A percentile compares a stretch with the other conserved stretches of the same genome.
phyloP scores from a whole-genome alignment of 1,140 invertebrate genomes.

The Drosophila nigromelanica region DNA sequence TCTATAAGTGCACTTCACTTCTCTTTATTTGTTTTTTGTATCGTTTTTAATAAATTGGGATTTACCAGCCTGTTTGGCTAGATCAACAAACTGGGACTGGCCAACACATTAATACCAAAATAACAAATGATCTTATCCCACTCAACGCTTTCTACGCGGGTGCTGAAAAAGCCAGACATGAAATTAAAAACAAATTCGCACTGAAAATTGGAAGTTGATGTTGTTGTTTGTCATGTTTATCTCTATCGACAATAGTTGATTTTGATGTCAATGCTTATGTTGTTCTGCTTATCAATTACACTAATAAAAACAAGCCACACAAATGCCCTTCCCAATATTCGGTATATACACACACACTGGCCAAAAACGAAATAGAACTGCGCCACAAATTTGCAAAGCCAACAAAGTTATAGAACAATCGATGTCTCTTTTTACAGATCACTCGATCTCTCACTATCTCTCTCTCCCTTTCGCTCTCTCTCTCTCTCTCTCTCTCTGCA shows the following conservation, averaged over 20 bases:
- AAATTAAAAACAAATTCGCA: slow-evolving; percentile 38
- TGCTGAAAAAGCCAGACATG: slow-evolving; percentile 13
- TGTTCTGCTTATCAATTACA: background rate
- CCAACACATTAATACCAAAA: background rate
- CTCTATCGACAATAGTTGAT: background rate
- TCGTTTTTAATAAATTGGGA: slow-evolving; percentile 39
- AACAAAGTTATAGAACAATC: slow-evolving; percentile 54
- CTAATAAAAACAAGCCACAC: background rate
- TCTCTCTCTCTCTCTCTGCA: background rate
- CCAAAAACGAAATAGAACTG: slow-evolving; percentile 67
- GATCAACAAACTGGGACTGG: slow-evolving; percentile 35
- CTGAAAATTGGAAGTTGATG: background rate
- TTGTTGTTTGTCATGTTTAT: background rate
- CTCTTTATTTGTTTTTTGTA: slow-evolving; percentile 24
- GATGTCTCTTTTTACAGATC: slow-evolving; percentile 22
- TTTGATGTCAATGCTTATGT: background rate
- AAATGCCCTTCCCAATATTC: slow-evolving; percentile 8
- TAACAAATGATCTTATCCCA: background rate
- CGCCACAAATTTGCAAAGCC: slow-evolving; percentile 71
- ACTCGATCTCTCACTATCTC: background rate
- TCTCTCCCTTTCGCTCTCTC: slow-evolving; percentile 2
- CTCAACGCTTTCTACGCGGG: slow-evolving; percentile 12
- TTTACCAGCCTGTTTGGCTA: background rate
- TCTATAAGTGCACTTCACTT: slow-evolving; percentile 40
- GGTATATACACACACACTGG: slow-evolving; percentile 32